Percentiles rank a stretch among this genome's conserved stretches.
Conservation (phyloP, 2,888 invertebrate species). For the Pediacus dermestoides region DNA sequence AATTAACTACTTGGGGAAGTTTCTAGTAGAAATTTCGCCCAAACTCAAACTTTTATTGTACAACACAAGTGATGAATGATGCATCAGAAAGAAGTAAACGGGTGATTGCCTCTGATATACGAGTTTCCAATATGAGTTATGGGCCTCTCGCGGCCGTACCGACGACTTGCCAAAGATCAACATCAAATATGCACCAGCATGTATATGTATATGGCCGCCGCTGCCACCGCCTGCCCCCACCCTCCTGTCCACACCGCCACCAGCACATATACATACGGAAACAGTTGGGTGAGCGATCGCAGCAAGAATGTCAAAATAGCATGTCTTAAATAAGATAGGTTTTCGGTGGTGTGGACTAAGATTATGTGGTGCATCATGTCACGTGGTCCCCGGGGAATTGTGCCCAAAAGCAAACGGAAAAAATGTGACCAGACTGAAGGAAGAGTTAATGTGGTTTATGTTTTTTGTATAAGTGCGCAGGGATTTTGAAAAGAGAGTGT, state of each 20-base stretch:
- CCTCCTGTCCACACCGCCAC: neutral
- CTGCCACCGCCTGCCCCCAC: slow-evolving; percentile 5
- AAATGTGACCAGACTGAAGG: too few species aligned
- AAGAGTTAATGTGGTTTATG: too few species aligned
- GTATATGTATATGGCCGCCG: slow-evolving; percentile 36
- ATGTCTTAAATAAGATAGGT: too few species aligned
- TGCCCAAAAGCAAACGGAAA: too few species aligned
- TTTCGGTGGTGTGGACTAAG: too few species aligned
- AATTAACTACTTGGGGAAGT: too few species aligned
- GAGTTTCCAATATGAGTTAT: slow-evolving; percentile 50
- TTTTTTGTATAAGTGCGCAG: too few species aligned
- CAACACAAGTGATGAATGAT: slow-evolving; percentile 41
- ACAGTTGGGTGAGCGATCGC: neutral
- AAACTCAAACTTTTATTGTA: too few species aligned
- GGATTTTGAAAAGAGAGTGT: too few species aligned
- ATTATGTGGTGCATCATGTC: too few species aligned
- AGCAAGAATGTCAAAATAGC: slow-evolving; percentile 1
- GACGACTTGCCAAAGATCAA: slow-evolving; percentile 49
- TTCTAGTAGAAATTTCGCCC: too few species aligned
- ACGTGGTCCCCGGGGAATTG: too few species aligned
- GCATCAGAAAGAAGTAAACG: slow-evolving; percentile 32
- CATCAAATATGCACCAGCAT: slow-evolving; percentile 48
- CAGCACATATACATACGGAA: neutral
- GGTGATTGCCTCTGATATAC: slow-evolving; percentile 47
- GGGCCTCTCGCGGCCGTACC: slow-evolving; percentile 46